These are phyloP conservation scores for Sebastiscus albofasciatus DNA, from an alignment of 2,797 vertebrate genomes.

Conservation along the genomic window DNA sequence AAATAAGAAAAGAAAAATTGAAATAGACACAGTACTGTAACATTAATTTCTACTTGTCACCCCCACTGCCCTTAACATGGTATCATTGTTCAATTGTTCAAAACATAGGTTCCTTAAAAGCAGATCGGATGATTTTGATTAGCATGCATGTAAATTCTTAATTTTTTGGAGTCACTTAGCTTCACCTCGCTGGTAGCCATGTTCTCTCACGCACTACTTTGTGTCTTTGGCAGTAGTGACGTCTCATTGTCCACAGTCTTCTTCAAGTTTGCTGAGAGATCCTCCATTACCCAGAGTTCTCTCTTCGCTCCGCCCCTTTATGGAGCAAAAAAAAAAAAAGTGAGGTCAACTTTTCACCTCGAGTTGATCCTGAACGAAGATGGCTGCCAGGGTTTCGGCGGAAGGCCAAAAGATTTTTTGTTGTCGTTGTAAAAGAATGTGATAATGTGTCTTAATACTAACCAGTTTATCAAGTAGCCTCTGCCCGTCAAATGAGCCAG, in stretches of 20 bases:
- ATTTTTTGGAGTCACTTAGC: conserved; percentile 72
- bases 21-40: conserved; percentile 77
- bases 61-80: conserved; percentile 67
- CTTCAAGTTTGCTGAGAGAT: conserved; percentile 65
- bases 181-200: conserved; percentile 64
- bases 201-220: conserved; percentile 62
- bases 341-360: conserved; percentile 40
- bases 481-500: conserved; percentile 48
- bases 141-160: conserved; percentile 83
- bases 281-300: conserved; percentile 59
- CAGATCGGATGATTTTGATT: conserved; percentile 79
- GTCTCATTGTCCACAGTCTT: conserved; percentile 68
- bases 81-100: conserved; percentile 72
- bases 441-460: conserved; percentile 65
- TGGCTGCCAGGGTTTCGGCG: conserved; percentile 61
- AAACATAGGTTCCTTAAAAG: conserved; percentile 78
- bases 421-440: conserved; percentile 66
- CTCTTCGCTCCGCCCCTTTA: conserved; percentile 34
- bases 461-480: conserved; percentile 59
- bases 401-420: conserved; percentile 61
- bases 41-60: conserved; percentile 72
- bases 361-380: conserved; percentile 62
- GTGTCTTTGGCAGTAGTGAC: conserved; percentile 73
- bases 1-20: conserved; percentile 33
- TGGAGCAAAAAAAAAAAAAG: conserved; percentile 25